These are phyloP conservation scores for Pachydiplax longipennis DNA, from an alignment of 2,888 invertebrate species.

Conservation along the genomic window DNA sequence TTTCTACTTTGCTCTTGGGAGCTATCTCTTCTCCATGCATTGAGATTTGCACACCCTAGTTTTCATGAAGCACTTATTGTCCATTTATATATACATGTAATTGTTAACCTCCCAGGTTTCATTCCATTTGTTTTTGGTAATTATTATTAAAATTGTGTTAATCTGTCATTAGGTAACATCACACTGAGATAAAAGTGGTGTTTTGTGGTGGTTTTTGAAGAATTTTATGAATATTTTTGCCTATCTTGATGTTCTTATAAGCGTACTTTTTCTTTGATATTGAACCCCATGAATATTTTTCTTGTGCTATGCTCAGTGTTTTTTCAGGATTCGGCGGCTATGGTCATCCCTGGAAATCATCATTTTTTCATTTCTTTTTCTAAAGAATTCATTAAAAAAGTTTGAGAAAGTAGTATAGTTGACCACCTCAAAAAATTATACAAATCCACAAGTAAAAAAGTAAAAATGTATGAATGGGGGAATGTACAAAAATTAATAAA, in stretches of 20 bases:
- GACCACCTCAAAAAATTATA: conserved; percentile 41
- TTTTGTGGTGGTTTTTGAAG: conserved; percentile 32
- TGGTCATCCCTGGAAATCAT: conserved; percentile 38
- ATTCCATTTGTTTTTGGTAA: conserved; percentile 40
- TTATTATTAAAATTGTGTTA: neutral
- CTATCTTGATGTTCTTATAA: neutral
- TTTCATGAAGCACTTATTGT: conserved; percentile 18
- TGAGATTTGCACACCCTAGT: neutral
- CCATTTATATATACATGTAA: conserved; percentile 11
- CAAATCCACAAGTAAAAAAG: conserved; percentile 14
- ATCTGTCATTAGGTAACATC: conserved; percentile 13
- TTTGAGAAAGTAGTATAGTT: conserved; percentile 36
- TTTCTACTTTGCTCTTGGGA: conserved; percentile 15
- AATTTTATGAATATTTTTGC: neutral
- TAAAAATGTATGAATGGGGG: conserved; percentile 43
- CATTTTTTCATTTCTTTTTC: conserved; percentile 24
- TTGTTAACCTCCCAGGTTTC: conserved; percentile 28
- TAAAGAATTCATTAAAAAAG: conserved; percentile 24
- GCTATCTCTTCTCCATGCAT: conserved; percentile 18
- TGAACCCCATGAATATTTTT: neutral
- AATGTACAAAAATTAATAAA: conserved; percentile 36
- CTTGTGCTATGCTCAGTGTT: conserved; percentile 36
- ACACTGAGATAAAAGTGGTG: conserved; percentile 8
- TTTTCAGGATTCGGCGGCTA: conserved; percentile 39
- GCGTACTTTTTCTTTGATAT: neutral